A percentile compares a stretch with the other conserved stretches of the same genome.
Conservation (phyloP, 2,113 vertebrate genomes). For the human region GRCh38 chr5:51487001-51487500, state of each 20-base stretch:
- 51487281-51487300: not conserved
- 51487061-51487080: not conserved
- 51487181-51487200: not conserved
- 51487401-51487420: not conserved
- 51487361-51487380: not conserved
- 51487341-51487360: not conserved
- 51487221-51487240: not conserved
- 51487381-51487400: not conserved
- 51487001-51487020: too few species aligned
- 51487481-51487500: not conserved
- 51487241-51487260: not conserved
- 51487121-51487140: not conserved
- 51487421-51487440: not conserved
- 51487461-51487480: not conserved
- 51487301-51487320: not conserved
- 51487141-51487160: not conserved
- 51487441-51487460: not conserved
- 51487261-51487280: not conserved
- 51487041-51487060: too few species aligned
- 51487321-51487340: not conserved
- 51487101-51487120: not conserved
- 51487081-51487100: not conserved
- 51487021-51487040: too few species aligned
- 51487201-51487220: not conserved
- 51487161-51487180: not conserved